These are phyloP conservation scores for Drosophila burlai DNA, from an alignment of 1,140 invertebrate genomes.

Conservation along the genomic window DNA sequence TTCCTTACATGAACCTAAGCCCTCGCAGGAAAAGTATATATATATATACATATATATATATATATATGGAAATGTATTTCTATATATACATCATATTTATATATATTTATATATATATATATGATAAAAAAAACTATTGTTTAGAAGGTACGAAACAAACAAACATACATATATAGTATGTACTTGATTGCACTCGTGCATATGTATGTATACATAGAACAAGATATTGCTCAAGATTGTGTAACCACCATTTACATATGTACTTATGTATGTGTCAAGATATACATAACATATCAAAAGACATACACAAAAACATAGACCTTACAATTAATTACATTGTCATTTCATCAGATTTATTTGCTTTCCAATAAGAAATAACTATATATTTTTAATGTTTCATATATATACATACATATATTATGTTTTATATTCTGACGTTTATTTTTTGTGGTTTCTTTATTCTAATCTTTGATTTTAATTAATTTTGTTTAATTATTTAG, in stretches of 20 bases:
- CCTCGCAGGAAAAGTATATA: slow-evolving; percentile 3
- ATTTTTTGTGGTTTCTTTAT: background rate
- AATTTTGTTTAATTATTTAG: background rate
- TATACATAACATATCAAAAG: slow-evolving; percentile 34
- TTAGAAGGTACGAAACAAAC: slow-evolving; percentile 1
- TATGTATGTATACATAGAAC: slow-evolving; percentile 4
- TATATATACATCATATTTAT: background rate
- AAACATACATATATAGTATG: slow-evolving; percentile 1
- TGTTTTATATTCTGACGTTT: background rate
- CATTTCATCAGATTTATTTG: background rate
- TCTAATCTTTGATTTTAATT: background rate
- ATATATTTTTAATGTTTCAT: background rate
- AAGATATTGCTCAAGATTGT: slow-evolving; percentile 25
- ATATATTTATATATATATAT: too few relatives aligned
- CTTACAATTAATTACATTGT: background rate
- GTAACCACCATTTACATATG: slow-evolving; percentile 17
- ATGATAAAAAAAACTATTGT: background rate
- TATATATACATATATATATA: background rate
- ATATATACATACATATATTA: too few relatives aligned
- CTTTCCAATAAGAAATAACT: background rate
- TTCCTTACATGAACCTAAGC: slow-evolving; percentile 2
- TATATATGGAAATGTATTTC: background rate
- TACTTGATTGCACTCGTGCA: background rate
- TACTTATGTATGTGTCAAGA: slow-evolving; percentile 22
- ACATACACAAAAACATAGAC: slow-evolving; percentile 16